Base-by-base conservation (phyloP, 2,888 invertebrate species). In the Campaea margaritaria region DNA sequence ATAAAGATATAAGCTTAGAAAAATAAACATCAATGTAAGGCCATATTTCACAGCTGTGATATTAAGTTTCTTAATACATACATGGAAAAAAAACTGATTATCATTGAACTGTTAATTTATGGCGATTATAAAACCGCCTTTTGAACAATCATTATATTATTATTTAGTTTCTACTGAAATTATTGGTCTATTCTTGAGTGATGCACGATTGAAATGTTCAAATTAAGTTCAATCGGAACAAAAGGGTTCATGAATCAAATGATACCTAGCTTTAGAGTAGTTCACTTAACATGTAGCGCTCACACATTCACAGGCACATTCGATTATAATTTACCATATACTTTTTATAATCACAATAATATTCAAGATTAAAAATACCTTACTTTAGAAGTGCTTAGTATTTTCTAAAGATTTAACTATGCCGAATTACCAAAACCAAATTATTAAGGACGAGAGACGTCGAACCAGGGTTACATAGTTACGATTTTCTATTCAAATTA, bases 381-480 rank as follows among this genome's bases (percentile, higher is more conserved):
- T 51, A 55, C 16, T 13, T 16, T 31, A 50, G n/a, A 12, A 43
- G 45, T 45, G 50, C 36, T 50, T 34, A 46, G 14, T 57, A 16
- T 39, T 39, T 27, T 50, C 44, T 50, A 50, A 9, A 14, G 21
- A 78, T 74, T 78, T 74, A 78, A 80, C 69, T 74, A 79, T 85
- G 86, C 82, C 87, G 87, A 87, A 87, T 85, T 82, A 86, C 87
- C 86, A 83, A 82, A 79, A 59, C 46, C 14, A 10, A 15, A 42
- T 36, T 14, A 27, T 50, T 31, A 14, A 42, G 34, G 2, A 16
- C 5, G 28, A 70, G 27, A 67, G 58, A 41, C 31, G 31, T 31
- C 31, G 31, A 31, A 31, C 31, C n/a, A 42, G 31, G 7, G 31
- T 31, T 31, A 31, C 31, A 31, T 9, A 31, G 31, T 31, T 27